A percentile compares a stretch with the other conserved stretches of the same genome.
Evolutionary conservation across 2,888 invertebrate genomes (phyloP).

Genomic region (Erebia epiphron): DNA sequence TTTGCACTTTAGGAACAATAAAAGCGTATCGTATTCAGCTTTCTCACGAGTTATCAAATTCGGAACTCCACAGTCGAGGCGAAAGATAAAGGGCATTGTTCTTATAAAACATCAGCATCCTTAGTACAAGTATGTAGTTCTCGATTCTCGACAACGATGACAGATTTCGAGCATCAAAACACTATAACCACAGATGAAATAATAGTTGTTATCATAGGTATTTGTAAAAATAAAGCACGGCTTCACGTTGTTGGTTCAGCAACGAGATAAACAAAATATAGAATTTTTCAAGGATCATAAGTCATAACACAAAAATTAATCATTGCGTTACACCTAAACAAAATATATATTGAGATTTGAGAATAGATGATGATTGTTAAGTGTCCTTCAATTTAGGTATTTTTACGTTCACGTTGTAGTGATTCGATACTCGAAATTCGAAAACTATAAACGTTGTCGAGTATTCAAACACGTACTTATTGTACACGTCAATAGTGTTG

Average conservation of each 20-base stretch:
- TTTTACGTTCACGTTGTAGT: neutral
- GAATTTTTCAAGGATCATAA: too few species aligned
- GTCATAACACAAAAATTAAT: too few species aligned
- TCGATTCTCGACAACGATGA: neutral
- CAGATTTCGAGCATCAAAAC: conserved; percentile 1
- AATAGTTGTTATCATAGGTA: too few species aligned
- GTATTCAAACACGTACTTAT: neutral
- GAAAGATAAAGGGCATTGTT: conserved; percentile 72
- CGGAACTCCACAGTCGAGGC: conserved; percentile 53
- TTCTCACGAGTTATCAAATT: conserved; percentile 76
- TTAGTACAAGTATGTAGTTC: neutral
- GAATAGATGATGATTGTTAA: too few species aligned
- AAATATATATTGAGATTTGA: too few species aligned
- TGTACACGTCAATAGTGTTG: conserved; percentile 52
- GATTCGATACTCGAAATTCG: neutral
- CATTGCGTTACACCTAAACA: too few species aligned
- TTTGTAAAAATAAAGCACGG: too few species aligned
- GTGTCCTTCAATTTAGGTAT: too few species aligned
- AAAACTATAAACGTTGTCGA: neutral
- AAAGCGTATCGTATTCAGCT: conserved; percentile 46
- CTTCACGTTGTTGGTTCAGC: too few species aligned
- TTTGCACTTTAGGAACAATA: conserved; percentile 4
- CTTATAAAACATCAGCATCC: conserved; percentile 45
- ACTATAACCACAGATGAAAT: neutral
- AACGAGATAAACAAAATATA: too few species aligned